Conservation (phyloP, 2,113 vertebrate genomes). For the Sinocyclocheilus maitianheensis region DNA sequence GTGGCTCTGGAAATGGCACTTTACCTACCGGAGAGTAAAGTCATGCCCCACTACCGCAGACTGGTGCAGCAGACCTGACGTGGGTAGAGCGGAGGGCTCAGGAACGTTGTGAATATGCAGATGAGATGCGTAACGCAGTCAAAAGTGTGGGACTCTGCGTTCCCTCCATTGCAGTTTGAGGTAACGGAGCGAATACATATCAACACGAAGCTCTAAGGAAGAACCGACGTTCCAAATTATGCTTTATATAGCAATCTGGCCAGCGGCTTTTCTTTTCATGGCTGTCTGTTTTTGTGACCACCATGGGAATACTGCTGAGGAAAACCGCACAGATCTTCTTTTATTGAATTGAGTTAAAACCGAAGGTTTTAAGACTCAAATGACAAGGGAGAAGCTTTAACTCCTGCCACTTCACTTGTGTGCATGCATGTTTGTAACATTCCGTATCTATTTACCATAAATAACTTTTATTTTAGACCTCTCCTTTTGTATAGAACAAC, state of each 20-base stretch:
- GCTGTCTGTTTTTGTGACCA: conserved; percentile 16
- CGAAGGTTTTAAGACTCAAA: neutral
- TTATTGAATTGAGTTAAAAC: neutral
- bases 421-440: conserved; percentile 11
- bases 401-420: neutral
- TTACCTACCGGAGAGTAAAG: conserved; percentile 92
- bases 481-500: neutral
- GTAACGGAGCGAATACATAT: conserved; percentile 3
- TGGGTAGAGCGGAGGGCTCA: neutral
- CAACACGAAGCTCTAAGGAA: neutral
- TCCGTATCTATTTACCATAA: conserved; percentile 32
- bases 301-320: conserved; percentile 22
- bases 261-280: neutral
- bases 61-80: conserved; percentile 85
- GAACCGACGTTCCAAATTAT: conserved; percentile 1
- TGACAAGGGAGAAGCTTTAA: conserved; percentile 23
- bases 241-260: conserved; percentile 11
- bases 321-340: neutral
- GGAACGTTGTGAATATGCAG: neutral
- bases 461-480: conserved; percentile 4
- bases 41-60: conserved; percentile 92
- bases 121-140: neutral
- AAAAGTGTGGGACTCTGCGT: neutral
- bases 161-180: neutral
- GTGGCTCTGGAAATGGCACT: conserved; percentile 97